Evolutionary conservation across 2,113 vertebrate species (phyloP).

Genomic region (Sprattus sprattus): DNA sequence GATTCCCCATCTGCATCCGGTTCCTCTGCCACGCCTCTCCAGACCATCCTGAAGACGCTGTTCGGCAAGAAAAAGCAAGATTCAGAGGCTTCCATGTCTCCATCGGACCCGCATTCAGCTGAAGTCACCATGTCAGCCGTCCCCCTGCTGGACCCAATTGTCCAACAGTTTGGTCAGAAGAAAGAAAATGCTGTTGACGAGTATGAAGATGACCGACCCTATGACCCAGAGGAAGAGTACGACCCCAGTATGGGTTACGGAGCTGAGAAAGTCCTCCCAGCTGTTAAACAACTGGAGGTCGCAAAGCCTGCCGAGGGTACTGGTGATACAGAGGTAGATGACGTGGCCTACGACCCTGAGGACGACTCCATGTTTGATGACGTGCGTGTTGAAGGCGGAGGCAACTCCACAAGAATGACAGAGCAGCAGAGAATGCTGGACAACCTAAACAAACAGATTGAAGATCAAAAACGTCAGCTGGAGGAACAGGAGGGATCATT

Average conservation of each 20-base stretch:
- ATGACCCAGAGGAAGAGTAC: slow-evolving; percentile 97
- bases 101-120: slow-evolving; percentile 59
- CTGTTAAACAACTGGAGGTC: slow-evolving; percentile 51
- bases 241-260: slow-evolving; percentile 78
- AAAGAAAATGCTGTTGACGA: slow-evolving; percentile 80
- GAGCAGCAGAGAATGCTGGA: slow-evolving; percentile 69
- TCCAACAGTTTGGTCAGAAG: slow-evolving; percentile 86
- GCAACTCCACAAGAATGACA: slow-evolving; percentile 54
- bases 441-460: slow-evolving; percentile 84
- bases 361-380: slow-evolving; percentile 96
- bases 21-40: slow-evolving; percentile 76
- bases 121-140: slow-evolving; percentile 61
- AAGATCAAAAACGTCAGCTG: slow-evolving; percentile 79
- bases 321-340: slow-evolving; percentile 66
- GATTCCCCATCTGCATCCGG: slow-evolving; percentile 43
- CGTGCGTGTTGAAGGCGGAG: slow-evolving; percentile 75
- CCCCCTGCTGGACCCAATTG: slow-evolving; percentile 86
- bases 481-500: slow-evolving; percentile 79
- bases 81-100: slow-evolving; percentile 72
- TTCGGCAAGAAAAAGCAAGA: slow-evolving; percentile 89
- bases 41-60: slow-evolving; percentile 92
- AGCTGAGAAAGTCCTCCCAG: slow-evolving; percentile 60
- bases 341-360: slow-evolving; percentile 94
- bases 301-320: slow-evolving; percentile 57
- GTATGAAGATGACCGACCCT: slow-evolving; percentile 89